Conservation (phyloP, 1,140 invertebrate species). For the Aphelinus certus region DNA sequence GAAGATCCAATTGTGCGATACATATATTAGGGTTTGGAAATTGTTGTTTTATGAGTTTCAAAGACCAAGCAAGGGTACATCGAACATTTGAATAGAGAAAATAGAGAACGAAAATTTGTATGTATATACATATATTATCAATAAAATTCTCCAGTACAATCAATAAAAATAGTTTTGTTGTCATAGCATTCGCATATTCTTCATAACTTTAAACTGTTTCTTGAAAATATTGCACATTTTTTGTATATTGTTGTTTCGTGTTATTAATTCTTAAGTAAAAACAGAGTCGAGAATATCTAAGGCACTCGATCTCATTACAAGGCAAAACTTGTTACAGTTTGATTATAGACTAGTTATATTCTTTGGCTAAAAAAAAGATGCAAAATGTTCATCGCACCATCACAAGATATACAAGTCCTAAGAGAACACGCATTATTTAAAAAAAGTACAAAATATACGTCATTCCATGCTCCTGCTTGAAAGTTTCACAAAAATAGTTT, state of each 20-base stretch:
- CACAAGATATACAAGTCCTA: too few relatives aligned
- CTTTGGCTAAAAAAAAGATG: slow-evolving; percentile 20
- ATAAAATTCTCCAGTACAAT: slow-evolving; percentile 53
- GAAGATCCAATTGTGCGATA: slow-evolving; percentile 32
- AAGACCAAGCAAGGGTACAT: neutral
- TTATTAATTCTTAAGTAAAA: neutral
- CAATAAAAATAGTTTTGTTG: slow-evolving; percentile 33
- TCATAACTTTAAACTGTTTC: slow-evolving; percentile 48
- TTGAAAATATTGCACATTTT: slow-evolving; percentile 58
- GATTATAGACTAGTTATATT: slow-evolving; percentile 18
- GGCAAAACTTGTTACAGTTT: slow-evolving; percentile 10
- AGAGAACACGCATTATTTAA: slow-evolving; percentile 46
- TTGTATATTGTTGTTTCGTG: slow-evolving; percentile 33
- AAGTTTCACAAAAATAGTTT: slow-evolving; percentile 14
- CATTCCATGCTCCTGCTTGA: slow-evolving; percentile 1
- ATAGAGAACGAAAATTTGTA: slow-evolving; percentile 5
- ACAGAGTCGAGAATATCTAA: slow-evolving; percentile 8
- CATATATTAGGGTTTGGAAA: slow-evolving; percentile 30
- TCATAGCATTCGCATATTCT: neutral
- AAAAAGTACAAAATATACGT: slow-evolving; percentile 47
- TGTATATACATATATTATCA: slow-evolving; percentile 41
- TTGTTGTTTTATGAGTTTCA: neutral
- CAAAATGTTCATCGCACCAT: too few relatives aligned
- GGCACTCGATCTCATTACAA: slow-evolving; percentile 23
- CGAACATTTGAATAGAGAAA: slow-evolving; percentile 1